These are phyloP conservation scores for Cotesia chilonis DNA, from an alignment of 1,140 invertebrate genomes.

Conservation along the genomic window DNA sequence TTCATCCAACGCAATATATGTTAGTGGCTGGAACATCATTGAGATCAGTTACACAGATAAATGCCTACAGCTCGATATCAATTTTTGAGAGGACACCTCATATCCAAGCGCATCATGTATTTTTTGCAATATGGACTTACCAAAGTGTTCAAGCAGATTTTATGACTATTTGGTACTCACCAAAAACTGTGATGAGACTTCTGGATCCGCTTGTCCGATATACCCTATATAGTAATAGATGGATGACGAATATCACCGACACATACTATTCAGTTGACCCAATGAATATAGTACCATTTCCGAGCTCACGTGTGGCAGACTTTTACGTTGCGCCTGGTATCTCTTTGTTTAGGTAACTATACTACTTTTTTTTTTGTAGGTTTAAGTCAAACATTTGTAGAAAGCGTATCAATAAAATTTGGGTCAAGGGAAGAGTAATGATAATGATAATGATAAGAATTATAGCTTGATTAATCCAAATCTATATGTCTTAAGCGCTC, in stretches of 20 bases:
- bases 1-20: slow-evolving; percentile 10
- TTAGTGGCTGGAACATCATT: not conserved
- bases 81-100: not conserved
- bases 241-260: not conserved
- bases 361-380: not conserved
- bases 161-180: slow-evolving; percentile 16
- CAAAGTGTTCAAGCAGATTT: not conserved
- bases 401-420: not conserved
- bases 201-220: not conserved
- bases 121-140: slow-evolving; percentile 28
- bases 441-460: too few species aligned
- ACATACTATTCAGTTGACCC: not conserved
- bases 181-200: not conserved
- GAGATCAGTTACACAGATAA: not conserved
- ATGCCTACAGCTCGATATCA: not conserved
- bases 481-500: too few species aligned
- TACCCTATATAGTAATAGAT: not conserved
- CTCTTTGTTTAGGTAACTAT: slow-evolving; percentile 21
- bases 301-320: slow-evolving; percentile 1
- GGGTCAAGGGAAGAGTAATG: too few species aligned
- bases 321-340: slow-evolving; percentile 7
- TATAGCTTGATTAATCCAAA: too few species aligned
- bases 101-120: slow-evolving; percentile 11
- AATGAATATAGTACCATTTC: not conserved
- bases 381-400: not conserved